Evolutionary conservation across 2,888 invertebrate genomes (phyloP), one percentile per base, ranked within the genome.

Genomic region (Agrypnus murinus): DNA sequence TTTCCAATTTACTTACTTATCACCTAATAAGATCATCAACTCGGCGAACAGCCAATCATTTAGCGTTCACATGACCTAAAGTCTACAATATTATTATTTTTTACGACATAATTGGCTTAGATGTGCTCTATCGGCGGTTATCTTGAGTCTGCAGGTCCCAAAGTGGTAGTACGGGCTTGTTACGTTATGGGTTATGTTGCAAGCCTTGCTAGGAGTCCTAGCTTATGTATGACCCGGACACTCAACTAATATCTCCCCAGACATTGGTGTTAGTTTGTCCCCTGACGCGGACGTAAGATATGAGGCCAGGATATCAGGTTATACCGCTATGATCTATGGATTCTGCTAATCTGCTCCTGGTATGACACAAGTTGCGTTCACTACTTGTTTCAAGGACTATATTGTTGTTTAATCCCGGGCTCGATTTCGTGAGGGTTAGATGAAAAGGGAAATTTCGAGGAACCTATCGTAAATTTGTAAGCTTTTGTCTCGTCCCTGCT

Each of bases 101-200:
- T 82, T 80, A 81, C 78, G 80, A 78, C 78, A 79, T 81, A 81
- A 82, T 82, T 81, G 81, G 75, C 74, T 71, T 59, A 72, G 76
- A 75, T 73, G 77, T 74, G 74, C 74, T 73, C 74, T 65, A 72
- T 74, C 67, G 73, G 71, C 73, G 72, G 77, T 78, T 80, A 80
- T 80, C 80, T 78, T 73, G 69, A 74, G 66, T 65, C 58, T 68
- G 76, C 78, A 76, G 77, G 73, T 76, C 75, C 77, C 76, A 60
- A 65, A 74, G 77, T 74, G 72, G 69, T 70, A 63, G 72, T 76
- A 72, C 69, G 72, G 74, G 79, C 77, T 79, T 78, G 78, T 79
- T 78, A 78, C 77, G 79, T 79, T 77, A 77, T 77, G 77, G 79
- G 76, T 77, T 75, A 75, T 75, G 73, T 75, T 73, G 74, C 57